Evolutionary conservation across 1,140 invertebrate genomes (phyloP).

Genomic region (Brachionus rotundiformis): DNA sequence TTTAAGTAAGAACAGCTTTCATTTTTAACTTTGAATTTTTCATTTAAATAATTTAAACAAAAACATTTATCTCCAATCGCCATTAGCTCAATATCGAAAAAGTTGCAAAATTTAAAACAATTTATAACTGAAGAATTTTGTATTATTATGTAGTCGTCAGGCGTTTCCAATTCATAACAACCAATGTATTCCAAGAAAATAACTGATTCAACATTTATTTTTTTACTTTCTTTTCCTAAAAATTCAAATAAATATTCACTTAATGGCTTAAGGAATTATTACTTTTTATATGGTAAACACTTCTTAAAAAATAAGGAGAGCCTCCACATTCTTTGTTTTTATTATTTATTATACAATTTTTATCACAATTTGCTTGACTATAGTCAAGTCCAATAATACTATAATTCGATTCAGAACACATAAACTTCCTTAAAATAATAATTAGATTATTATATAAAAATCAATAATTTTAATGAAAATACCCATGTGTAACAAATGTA

Average conservation of each 20-base stretch:
- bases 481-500: neutral
- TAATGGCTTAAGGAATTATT: neutral
- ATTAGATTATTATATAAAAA: neutral
- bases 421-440: neutral
- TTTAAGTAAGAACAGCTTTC: too few relatives aligned
- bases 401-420: neutral
- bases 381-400: neutral
- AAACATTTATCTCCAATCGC: neutral
- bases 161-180: neutral
- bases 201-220: too few relatives aligned
- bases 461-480: neutral
- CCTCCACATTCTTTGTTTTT: neutral
- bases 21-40: neutral
- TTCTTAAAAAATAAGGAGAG: neutral
- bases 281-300: neutral
- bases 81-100: neutral
- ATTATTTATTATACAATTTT: neutral
- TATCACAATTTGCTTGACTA: neutral
- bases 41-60: neutral
- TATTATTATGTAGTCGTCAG: neutral
- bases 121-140: neutral
- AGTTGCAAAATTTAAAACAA: neutral
- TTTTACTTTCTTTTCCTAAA: neutral
- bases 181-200: neutral
- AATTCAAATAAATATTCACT: neutral